Evolutionary conservation across 2,888 invertebrate species (phyloP).

Genomic region (Drosophila tripunctata): DNA sequence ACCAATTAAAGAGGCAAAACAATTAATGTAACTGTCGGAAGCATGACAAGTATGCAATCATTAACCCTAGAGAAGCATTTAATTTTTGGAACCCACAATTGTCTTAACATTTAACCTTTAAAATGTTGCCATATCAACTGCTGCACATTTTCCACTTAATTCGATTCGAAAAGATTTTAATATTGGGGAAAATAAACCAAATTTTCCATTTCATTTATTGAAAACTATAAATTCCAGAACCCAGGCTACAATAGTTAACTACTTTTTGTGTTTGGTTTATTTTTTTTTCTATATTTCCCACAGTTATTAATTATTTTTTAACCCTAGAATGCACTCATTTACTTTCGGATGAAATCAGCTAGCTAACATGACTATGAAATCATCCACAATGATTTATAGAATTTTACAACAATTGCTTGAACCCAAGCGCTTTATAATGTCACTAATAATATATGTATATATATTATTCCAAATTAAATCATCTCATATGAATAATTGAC

Average conservation of each 20-base stretch:
- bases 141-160: too few species aligned
- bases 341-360: neutral
- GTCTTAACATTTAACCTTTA: too few species aligned
- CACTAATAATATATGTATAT: neutral
- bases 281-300: neutral
- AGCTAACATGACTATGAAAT: neutral
- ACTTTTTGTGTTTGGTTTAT: too few species aligned
- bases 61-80: constrained; percentile 5
- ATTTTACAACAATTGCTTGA: neutral
- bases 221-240: too few species aligned
- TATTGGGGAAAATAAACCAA: too few species aligned
- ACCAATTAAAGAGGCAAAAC: constrained; percentile 36
- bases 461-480: neutral
- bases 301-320: neutral
- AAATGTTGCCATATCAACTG: too few species aligned
- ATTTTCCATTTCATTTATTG: too few species aligned
- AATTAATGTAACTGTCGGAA: neutral
- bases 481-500: neutral
- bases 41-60: neutral
- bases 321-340: neutral
- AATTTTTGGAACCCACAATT: too few species aligned
- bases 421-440: neutral
- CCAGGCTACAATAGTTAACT: too few species aligned
- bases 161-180: too few species aligned
- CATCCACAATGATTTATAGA: neutral